These are phyloP conservation scores for Drosophila rubida DNA, from an alignment of 2,888 invertebrate species.

Conservation along the genomic window DNA sequence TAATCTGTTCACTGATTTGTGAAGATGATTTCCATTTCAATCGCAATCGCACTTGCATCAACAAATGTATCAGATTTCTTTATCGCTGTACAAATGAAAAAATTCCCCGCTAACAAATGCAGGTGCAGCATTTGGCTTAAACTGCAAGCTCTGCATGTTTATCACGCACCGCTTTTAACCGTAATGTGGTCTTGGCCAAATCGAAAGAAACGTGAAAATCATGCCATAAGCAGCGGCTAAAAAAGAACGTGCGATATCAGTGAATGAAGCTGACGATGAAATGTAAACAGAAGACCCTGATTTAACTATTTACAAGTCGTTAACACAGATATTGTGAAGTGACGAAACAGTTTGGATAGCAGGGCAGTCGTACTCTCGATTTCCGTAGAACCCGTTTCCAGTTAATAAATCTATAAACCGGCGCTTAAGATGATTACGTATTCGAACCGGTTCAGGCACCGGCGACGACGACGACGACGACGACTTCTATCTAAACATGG, in stretches of 20 bases:
- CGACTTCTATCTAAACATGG: background rate
- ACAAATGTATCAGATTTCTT: background rate
- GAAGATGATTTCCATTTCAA: background rate
- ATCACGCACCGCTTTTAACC: conserved; percentile 46
- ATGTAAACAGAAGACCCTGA: conserved; percentile 12
- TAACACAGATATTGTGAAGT: conserved; percentile 53
- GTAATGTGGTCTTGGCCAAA: conserved; percentile 31
- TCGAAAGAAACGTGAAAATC: conserved; percentile 40
- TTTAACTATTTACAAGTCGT: conserved; percentile 31
- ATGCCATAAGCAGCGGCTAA: conserved; percentile 9
- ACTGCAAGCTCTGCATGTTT: conserved; percentile 47
- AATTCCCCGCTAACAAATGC: conserved; percentile 11
- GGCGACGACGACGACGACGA: conserved; percentile 13
- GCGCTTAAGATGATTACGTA: conserved; percentile 46
- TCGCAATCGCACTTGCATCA: background rate
- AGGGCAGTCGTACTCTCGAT: conserved; percentile 56
- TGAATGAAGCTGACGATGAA: background rate
- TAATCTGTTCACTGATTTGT: background rate
- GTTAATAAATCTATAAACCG: conserved; percentile 25
- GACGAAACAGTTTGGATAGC: conserved; percentile 11
- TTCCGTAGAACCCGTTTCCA: conserved; percentile 59
- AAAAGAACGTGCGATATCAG: conserved; percentile 10
- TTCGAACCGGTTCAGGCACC: conserved; percentile 51
- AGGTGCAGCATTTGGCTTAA: conserved; percentile 25
- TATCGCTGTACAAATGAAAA: background rate